Percentiles rank a stretch among this genome's conserved stretches.
These are phyloP conservation scores for Rhingia rostrata DNA, from an alignment of 2,888 invertebrate species.

Conservation along the genomic window DNA sequence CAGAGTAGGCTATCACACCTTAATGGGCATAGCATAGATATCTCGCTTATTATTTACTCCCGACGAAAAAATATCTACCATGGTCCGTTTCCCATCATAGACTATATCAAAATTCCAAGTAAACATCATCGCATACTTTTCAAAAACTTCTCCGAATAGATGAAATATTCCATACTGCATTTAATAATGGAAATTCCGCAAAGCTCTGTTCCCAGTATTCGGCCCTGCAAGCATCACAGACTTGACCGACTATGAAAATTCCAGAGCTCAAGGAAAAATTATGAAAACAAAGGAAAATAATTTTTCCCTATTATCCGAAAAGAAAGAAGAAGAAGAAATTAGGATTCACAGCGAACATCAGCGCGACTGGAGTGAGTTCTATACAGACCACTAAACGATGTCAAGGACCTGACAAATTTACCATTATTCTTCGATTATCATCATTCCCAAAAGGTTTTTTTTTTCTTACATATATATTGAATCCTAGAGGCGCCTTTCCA, in stretches of 20 bases:
- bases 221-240: conserved; percentile 9
- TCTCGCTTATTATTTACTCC: no score
- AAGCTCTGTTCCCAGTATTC: conserved; percentile 25
- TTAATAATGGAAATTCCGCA: conserved; percentile 53
- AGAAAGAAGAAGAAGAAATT: neutral
- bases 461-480: conserved; percentile 29
- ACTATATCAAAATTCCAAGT: conserved; percentile 12
- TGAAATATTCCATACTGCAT: conserved; percentile 11
- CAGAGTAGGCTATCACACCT: no score
- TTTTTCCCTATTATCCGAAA: conserved; percentile 6
- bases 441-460: conserved; percentile 36
- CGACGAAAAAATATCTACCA: no score
- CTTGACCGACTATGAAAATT: conserved; percentile 46
- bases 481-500: neutral
- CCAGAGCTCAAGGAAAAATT: conserved; percentile 15
- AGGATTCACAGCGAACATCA: no score
- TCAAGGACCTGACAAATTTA: conserved; percentile 59
- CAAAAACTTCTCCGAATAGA: neutral
- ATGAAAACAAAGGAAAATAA: conserved; percentile 46
- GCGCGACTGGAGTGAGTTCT: neutral
- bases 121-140: conserved; percentile 15
- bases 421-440: conserved; percentile 51
- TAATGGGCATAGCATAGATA: no score
- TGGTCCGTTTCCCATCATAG: no score
- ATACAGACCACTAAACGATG: conserved; percentile 53